These are phyloP conservation scores for Caenorhabditis panamensis DNA, from an alignment of 2,888 invertebrate species.

Conservation along the genomic window DNA sequence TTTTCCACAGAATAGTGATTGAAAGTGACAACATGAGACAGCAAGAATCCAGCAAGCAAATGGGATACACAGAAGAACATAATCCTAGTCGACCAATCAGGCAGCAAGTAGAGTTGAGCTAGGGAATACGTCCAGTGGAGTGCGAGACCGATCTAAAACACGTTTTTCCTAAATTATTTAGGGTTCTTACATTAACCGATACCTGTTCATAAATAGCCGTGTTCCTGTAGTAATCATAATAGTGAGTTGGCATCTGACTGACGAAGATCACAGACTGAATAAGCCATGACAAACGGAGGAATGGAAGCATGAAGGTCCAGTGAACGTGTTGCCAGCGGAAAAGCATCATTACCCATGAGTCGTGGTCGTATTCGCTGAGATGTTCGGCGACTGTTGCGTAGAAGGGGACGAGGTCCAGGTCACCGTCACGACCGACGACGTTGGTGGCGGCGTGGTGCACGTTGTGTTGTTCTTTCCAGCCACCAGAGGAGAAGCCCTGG, in stretches of 20 bases:
- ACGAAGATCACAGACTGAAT: constrained; percentile 77
- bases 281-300: constrained; percentile 79
- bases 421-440: constrained; percentile 78
- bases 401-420: constrained; percentile 79
- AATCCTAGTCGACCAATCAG: constrained; percentile 66
- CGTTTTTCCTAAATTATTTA: too few relatives aligned
- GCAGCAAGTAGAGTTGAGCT: constrained; percentile 76
- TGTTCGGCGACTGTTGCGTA: constrained; percentile 79
- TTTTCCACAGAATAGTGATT: constrained; percentile 80
- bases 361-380: constrained; percentile 69
- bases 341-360: constrained; percentile 72
- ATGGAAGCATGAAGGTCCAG: constrained; percentile 77
- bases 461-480: constrained; percentile 81
- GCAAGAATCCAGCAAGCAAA: constrained; percentile 77
- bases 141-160: constrained; percentile 70
- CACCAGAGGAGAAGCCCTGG: constrained; percentile 78
- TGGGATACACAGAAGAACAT: constrained; percentile 73
- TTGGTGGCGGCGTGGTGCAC: constrained; percentile 81
- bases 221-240: constrained; percentile 72
- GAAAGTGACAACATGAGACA: constrained; percentile 80
- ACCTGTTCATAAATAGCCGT: constrained; percentile 70
- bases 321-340: constrained; percentile 80
- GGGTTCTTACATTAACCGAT: not conserved
- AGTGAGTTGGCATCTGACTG: constrained; percentile 74
- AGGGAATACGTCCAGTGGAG: constrained; percentile 78